Evolutionary conservation across 2,797 vertebrate genomes (phyloP).

Genomic region (Naso thynnoides): DNA sequence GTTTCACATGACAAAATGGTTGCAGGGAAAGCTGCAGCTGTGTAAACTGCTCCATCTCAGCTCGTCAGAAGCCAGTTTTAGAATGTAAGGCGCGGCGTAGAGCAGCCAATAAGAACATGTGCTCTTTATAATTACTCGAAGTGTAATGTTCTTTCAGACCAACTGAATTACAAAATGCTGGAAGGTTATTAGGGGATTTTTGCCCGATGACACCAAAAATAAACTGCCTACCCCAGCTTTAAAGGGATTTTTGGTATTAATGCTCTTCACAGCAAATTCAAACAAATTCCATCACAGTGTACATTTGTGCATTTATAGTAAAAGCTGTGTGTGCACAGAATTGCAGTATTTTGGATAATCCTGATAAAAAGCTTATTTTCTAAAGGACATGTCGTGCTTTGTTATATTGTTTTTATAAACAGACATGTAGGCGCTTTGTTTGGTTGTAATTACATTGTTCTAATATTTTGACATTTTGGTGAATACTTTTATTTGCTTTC

Average conservation of each 20-base stretch:
- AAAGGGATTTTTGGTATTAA: slow-evolving; percentile 50
- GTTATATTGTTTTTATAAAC: neutral
- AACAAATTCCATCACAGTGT: slow-evolving; percentile 36
- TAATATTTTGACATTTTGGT: neutral
- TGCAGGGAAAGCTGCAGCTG: too few relatives aligned
- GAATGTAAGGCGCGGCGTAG: too few relatives aligned
- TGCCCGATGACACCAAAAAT: too few relatives aligned
- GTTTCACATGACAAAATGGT: too few relatives aligned
- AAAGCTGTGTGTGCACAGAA: slow-evolving; percentile 4
- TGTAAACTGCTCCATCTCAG: too few relatives aligned
- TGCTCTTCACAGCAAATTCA: slow-evolving; percentile 45
- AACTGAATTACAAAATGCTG: too few relatives aligned
- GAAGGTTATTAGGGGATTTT: too few relatives aligned
- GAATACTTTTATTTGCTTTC: neutral
- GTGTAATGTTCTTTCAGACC: too few relatives aligned
- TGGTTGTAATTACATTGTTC: neutral
- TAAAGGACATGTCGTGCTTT: slow-evolving; percentile 17
- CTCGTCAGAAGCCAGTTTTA: too few relatives aligned
- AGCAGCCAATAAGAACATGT: too few relatives aligned
- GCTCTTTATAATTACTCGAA: too few relatives aligned
- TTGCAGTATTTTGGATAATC: slow-evolving; percentile 29
- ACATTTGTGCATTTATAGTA: slow-evolving; percentile 5
- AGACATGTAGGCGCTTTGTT: neutral
- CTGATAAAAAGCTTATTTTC: slow-evolving; percentile 34
- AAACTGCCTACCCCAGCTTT: too few relatives aligned